A percentile compares a stretch with the other conserved stretches of the same genome.
Conservation (phyloP, 1,140 invertebrate species). For the Wiebesia pumilae region DNA sequence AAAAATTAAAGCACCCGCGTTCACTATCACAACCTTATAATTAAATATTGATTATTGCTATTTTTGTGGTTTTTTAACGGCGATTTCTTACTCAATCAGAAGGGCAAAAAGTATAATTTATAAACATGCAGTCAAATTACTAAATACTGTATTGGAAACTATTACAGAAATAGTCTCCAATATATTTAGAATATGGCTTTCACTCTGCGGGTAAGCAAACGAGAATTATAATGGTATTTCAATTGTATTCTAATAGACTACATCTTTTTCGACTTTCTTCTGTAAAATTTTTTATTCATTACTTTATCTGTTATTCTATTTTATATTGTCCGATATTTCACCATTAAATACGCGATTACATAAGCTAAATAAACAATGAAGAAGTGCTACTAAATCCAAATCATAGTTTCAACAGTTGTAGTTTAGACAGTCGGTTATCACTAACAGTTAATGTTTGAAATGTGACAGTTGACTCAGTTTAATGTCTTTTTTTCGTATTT, state of each 20-base stretch:
- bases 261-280: too few relatives aligned
- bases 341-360: neutral
- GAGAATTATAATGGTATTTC: too few relatives aligned
- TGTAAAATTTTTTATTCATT: neutral
- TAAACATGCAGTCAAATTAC: neutral
- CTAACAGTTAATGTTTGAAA: too few relatives aligned
- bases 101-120: constrained; percentile 28
- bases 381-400: too few relatives aligned
- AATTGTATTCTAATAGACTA: too few relatives aligned
- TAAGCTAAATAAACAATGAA: neutral
- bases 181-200: neutral
- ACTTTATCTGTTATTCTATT: neutral
- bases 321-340: neutral
- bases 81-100: constrained; percentile 52
- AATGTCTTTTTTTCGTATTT: too few relatives aligned
- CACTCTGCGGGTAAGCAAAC: too few relatives aligned
- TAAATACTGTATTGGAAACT: neutral
- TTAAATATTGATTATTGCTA: constrained; percentile 51
- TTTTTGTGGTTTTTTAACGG: constrained; percentile 39
- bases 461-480: too few relatives aligned
- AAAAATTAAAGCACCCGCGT: constrained; percentile 43
- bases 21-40: constrained; percentile 18
- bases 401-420: too few relatives aligned
- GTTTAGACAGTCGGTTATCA: too few relatives aligned
- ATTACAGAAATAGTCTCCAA: neutral